Evolutionary conservation across 1,140 invertebrate genomes (phyloP).

Genomic region (Oreohelix idahoensis): DNA sequence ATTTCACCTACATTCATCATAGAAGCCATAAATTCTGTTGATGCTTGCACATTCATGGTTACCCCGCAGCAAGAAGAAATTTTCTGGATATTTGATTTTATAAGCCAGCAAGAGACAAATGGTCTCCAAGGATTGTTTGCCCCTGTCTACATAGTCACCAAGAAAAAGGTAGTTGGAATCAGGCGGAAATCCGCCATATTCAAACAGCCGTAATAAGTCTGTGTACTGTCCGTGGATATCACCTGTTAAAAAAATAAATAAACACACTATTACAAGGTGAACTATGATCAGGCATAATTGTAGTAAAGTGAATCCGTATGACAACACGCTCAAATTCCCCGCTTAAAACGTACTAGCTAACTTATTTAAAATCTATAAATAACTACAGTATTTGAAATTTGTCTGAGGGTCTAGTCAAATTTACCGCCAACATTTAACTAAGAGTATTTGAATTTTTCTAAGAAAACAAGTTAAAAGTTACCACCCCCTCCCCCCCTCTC

Average conservation of each 20-base stretch:
- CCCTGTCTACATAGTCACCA: constrained; percentile 77
- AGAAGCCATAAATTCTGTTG: constrained; percentile 78
- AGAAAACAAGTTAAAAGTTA: too few relatives aligned
- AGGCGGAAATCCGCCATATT: constrained; percentile 77
- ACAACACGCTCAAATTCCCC: too few relatives aligned
- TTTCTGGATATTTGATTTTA: constrained; percentile 76
- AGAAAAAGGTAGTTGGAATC: constrained; percentile 77
- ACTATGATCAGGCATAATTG: too few relatives aligned
- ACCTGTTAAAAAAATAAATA: constrained; percentile 72
- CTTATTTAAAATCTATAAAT: too few relatives aligned
- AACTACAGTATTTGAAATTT: too few relatives aligned
- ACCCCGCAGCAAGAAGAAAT: constrained; percentile 80
- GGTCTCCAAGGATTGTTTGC: constrained; percentile 77
- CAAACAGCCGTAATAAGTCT: constrained; percentile 76
- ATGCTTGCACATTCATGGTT: constrained; percentile 81
- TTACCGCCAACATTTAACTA: too few relatives aligned
- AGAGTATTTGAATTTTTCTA: too few relatives aligned
- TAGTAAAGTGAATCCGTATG: too few relatives aligned
- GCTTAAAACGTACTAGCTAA: too few relatives aligned
- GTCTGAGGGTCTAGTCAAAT: too few relatives aligned
- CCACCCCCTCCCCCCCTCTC: too few relatives aligned
- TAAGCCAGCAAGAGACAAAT: constrained; percentile 73
- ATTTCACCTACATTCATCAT: constrained; percentile 69
- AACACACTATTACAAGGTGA: too few relatives aligned
- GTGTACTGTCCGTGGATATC: constrained; percentile 78